Percentiles rank a stretch among this genome's conserved stretches.
phyloP scores from a whole-genome alignment of 2,113 vertebrate genomes.

The Rhagologus leucostigma region DNA sequence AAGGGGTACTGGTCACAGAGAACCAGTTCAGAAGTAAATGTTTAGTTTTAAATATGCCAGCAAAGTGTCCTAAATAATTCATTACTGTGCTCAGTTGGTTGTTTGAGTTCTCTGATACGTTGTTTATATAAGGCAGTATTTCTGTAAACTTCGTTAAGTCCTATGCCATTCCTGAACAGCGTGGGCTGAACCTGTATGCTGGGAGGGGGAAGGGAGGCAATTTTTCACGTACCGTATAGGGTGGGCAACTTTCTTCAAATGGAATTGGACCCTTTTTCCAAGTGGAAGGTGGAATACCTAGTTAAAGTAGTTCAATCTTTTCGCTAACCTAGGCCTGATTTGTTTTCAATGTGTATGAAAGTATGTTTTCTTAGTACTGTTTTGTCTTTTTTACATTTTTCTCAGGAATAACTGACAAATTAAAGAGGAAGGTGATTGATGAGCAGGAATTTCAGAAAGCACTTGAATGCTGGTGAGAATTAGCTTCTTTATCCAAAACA shows the following conservation, averaged over 20 bases:
- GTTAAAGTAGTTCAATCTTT: neutral
- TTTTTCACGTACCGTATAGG: neutral
- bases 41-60: neutral
- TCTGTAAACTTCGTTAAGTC: neutral
- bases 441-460: conserved; percentile 44
- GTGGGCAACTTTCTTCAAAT: neutral
- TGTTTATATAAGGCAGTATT: conserved; percentile 7
- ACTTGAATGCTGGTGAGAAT: conserved; percentile 30
- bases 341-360: neutral
- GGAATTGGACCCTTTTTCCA: neutral
- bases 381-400: neutral
- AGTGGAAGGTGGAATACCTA: neutral
- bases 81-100: neutral
- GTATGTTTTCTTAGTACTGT: neutral
- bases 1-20: neutral
- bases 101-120: neutral
- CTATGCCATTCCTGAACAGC: neutral
- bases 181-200: neutral
- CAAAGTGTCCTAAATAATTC: neutral
- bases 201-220: neutral
- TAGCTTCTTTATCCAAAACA: neutral
- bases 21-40: neutral
- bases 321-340: neutral
- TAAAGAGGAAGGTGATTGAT: conserved; percentile 40
- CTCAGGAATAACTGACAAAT: conserved; percentile 34